Conservation (phyloP, 1,140 invertebrate species). For the Monochamus saltuarius region DNA sequence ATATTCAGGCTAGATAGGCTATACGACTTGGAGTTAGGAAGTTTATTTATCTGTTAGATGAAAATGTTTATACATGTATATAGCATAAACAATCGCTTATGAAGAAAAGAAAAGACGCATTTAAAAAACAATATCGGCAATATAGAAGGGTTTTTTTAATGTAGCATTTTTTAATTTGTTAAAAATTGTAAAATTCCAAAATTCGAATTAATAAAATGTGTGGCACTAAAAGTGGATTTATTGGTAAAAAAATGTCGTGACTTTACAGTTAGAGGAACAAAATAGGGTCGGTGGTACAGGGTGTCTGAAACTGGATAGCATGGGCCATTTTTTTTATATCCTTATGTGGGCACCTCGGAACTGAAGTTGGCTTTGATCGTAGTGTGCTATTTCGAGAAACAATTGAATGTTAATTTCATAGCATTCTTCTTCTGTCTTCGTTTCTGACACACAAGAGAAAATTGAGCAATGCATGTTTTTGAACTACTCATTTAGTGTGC, state of each 20-base stretch:
- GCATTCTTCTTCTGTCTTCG: too few relatives aligned
- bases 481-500: too few relatives aligned
- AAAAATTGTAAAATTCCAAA: slow-evolving; percentile 17
- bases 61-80: slow-evolving; percentile 19
- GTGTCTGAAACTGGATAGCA: too few relatives aligned
- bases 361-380: too few relatives aligned
- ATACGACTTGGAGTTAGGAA: not conserved
- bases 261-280: not conserved
- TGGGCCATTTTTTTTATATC: too few relatives aligned
- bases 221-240: slow-evolving; percentile 8
- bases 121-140: slow-evolving; percentile 4
- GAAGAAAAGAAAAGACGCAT: slow-evolving; percentile 2
- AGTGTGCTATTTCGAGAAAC: not conserved
- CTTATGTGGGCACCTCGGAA: too few relatives aligned
- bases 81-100: slow-evolving; percentile 7
- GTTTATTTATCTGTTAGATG: slow-evolving; percentile 11
- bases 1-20: slow-evolving; percentile 2
- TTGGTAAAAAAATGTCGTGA: not conserved
- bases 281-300: not conserved
- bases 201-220: slow-evolving; percentile 18
- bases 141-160: slow-evolving; percentile 6
- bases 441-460: too few relatives aligned
- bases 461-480: too few relatives aligned
- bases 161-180: slow-evolving; percentile 16
- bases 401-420: not conserved